Evolutionary conservation across 2,797 vertebrate species (phyloP).

Genomic region (Onychomys arenicola): DNA sequence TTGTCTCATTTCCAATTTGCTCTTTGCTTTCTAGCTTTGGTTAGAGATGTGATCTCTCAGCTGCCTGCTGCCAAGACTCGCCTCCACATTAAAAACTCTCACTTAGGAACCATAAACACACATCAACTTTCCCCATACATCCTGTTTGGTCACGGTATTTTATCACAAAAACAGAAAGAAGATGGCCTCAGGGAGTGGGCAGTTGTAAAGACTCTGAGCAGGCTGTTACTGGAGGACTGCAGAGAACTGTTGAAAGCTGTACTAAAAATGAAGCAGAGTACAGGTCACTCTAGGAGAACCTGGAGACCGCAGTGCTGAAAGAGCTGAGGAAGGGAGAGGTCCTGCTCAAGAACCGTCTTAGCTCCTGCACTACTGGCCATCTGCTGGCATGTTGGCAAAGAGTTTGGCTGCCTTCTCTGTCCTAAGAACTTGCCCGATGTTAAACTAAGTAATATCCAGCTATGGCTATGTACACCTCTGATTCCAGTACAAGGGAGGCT

Average conservation of each 20-base stretch:
- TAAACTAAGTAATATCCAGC: background rate
- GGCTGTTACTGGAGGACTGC: background rate
- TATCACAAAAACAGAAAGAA: background rate
- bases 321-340: background rate
- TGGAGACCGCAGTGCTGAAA: background rate
- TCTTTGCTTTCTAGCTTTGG: background rate
- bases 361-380: background rate
- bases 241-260: background rate
- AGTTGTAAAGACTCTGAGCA: background rate
- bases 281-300: background rate
- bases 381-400: background rate
- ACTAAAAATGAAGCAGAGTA: background rate
- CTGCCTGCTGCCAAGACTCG: background rate
- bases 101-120: background rate
- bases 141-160: background rate
- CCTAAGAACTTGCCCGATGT: background rate
- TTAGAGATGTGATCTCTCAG: background rate
- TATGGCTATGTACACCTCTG: background rate
- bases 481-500: background rate
- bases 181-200: background rate
- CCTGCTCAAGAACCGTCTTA: background rate
- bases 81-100: background rate
- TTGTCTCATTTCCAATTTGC: background rate
- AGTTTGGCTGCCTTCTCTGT: background rate
- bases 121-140: background rate